These are phyloP conservation scores for Coleophora deauratella DNA, from an alignment of 2,888 invertebrate genomes.

Conservation along the genomic window DNA sequence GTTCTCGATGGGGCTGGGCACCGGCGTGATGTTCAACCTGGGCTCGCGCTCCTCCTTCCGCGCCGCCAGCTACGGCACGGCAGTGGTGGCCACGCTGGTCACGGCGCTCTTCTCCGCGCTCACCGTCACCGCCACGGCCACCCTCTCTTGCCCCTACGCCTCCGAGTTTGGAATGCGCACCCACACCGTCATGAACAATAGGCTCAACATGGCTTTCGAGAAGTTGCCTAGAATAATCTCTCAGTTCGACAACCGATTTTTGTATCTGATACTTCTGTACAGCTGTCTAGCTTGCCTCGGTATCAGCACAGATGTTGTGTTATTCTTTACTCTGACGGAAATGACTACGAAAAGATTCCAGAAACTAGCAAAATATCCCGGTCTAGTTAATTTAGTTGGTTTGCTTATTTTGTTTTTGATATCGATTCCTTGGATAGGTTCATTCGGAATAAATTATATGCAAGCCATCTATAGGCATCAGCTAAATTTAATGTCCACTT, in stretches of 20 bases:
- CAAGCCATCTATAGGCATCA: constrained; percentile 23
- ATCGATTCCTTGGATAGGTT: constrained; percentile 40
- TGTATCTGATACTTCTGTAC: constrained; percentile 37
- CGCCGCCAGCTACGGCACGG: constrained; percentile 46
- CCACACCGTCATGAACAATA: constrained; percentile 20
- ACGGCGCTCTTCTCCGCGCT: constrained; percentile 27
- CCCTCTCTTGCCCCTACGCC: constrained; percentile 52
- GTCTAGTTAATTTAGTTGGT: constrained; percentile 28
- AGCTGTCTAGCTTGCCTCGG: constrained; percentile 33
- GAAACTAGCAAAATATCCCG: constrained; percentile 33
- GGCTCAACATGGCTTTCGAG: constrained; percentile 37
- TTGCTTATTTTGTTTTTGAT: constrained; percentile 29
- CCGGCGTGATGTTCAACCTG: constrained; percentile 41
- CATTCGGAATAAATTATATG: constrained; percentile 25
- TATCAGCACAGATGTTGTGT: constrained; percentile 28
- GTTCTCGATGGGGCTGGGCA: constrained; percentile 37
- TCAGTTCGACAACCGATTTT: constrained; percentile 27
- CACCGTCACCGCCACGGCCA: constrained; percentile 29
- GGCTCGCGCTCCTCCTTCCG: constrained; percentile 41
- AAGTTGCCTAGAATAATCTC: constrained; percentile 43
- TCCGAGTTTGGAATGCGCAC: constrained; percentile 29
- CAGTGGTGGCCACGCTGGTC: constrained; percentile 34
- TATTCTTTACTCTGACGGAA: constrained; percentile 35
- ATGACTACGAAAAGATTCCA: constrained; percentile 24
- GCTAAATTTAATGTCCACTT: constrained; percentile 25